A percentile compares a stretch with the other conserved stretches of the same genome.
phyloP scores from a whole-genome alignment of 2,797 vertebrate genomes.

The Sebastes itinus region DNA sequence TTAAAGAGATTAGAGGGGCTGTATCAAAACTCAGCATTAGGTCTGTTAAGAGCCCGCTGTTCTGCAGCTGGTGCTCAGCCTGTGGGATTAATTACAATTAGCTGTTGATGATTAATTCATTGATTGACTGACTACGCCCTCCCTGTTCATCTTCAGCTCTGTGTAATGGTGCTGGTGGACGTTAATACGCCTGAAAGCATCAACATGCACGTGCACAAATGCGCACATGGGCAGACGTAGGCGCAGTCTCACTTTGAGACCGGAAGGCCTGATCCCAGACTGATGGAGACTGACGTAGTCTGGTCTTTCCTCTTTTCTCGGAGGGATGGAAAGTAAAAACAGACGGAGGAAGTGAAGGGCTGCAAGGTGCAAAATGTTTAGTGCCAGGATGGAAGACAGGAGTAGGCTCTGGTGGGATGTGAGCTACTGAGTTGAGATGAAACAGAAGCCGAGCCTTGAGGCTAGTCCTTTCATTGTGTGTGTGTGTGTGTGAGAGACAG shows the following conservation, averaged over 20 bases:
- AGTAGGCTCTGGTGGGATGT: constrained; percentile 18
- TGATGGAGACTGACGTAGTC: neutral
- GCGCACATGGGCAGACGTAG: neutral
- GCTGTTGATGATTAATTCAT: constrained; percentile 52
- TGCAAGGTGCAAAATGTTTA: constrained; percentile 25
- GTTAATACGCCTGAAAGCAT: constrained; percentile 7
- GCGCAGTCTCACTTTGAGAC: neutral
- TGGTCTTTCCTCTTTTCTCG: neutral
- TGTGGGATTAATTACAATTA: constrained; percentile 67
- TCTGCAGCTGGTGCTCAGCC: constrained; percentile 63
- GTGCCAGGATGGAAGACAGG: constrained; percentile 7
- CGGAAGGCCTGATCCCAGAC: constrained; percentile 7
- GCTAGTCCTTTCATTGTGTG: constrained; percentile 12
- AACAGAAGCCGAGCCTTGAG: constrained; percentile 52
- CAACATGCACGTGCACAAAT: neutral
- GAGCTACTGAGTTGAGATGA: constrained; percentile 44
- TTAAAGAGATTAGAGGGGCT: constrained; percentile 27
- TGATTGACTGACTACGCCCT: constrained; percentile 50
- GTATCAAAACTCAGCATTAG: constrained; percentile 28
- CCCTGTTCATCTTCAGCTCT: constrained; percentile 3
- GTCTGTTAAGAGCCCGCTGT: constrained; percentile 39
- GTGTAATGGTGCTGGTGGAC: constrained; percentile 13
- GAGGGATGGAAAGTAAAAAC: constrained; percentile 2
- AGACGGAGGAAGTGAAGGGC: neutral
- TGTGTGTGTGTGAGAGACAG: constrained; percentile 30